A percentile compares a stretch with the other conserved stretches of the same genome.
Evolutionary conservation across 2,113 vertebrate species (phyloP).

Genomic region (Edolisoma coerulescens): DNA sequence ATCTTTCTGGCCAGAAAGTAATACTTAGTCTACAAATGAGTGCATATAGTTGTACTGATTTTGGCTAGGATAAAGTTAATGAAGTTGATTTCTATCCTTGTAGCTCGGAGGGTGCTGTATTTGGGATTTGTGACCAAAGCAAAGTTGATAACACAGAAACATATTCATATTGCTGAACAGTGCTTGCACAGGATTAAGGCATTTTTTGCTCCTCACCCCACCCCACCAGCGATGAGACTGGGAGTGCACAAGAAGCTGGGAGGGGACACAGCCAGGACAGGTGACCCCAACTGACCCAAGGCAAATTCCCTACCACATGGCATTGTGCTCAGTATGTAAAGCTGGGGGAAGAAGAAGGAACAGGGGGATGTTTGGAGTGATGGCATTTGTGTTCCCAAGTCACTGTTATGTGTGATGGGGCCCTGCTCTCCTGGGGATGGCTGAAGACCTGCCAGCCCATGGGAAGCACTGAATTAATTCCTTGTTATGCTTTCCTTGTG

Average conservation of each 20-base stretch:
- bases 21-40: neutral
- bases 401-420: accelerated
- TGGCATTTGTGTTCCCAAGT: neutral
- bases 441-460: neutral
- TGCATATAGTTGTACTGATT: neutral
- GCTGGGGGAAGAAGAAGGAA: neutral
- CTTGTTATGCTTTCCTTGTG: neutral
- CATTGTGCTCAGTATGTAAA: neutral
- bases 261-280: neutral
- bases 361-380: accelerated
- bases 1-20: neutral
- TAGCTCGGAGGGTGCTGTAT: accelerated
- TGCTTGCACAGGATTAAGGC: neutral
- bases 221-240: accelerated
- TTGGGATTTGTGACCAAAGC: neutral
- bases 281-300: neutral
- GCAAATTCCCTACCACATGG: neutral
- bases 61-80: neutral
- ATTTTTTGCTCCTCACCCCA: neutral
- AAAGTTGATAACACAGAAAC: neutral
- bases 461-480: neutral
- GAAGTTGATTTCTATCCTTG: neutral
- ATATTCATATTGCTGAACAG: neutral
- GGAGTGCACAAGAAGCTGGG: neutral
- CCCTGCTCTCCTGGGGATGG: neutral